phyloP scores from a whole-genome alignment of 2,888 invertebrate genomes.

The Dioctria rufipes region DNA sequence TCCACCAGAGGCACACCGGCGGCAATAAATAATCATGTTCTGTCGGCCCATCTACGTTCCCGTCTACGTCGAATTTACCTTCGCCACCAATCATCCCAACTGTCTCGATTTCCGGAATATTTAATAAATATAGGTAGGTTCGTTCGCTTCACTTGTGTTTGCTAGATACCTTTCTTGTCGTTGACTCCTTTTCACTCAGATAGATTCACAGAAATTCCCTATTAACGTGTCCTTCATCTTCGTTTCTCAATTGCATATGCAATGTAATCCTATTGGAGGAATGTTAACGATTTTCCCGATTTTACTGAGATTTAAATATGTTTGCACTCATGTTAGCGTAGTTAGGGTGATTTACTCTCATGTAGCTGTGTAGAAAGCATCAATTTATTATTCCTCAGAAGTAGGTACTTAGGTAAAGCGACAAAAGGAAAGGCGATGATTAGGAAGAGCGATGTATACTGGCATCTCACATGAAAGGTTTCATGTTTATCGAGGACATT shows the following conservation, averaged over 20 bases:
- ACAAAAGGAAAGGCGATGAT: conserved; percentile 8
- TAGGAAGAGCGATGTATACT: background rate
- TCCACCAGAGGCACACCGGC: background rate
- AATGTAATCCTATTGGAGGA: conserved; percentile 14
- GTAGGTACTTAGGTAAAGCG: background rate
- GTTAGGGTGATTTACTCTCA: background rate
- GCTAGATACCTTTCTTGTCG: background rate
- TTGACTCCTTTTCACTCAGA: conserved; percentile 2
- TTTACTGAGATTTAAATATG: conserved; percentile 27
- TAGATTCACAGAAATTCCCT: conserved; percentile 17
- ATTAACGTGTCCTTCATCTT: conserved; percentile 34
- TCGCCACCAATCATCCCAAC: conserved; percentile 1
- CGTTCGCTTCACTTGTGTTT: background rate
- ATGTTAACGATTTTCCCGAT: conserved; percentile 38
- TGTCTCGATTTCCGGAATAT: background rate
- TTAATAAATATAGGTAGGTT: background rate
- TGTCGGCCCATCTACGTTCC: too few species aligned
- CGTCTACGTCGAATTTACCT: too few species aligned
- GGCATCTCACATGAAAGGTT: conserved; percentile 34
- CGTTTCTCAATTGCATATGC: conserved; percentile 26
- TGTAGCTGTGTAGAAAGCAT: background rate
- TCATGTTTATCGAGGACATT: conserved; percentile 23
- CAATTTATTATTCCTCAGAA: conserved; percentile 29
- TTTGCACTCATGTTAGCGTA: background rate
- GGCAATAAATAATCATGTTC: too few species aligned